These are phyloP conservation scores for Bugulina stolonifera DNA, from an alignment of 2,888 invertebrate species.

Conservation along the genomic window DNA sequence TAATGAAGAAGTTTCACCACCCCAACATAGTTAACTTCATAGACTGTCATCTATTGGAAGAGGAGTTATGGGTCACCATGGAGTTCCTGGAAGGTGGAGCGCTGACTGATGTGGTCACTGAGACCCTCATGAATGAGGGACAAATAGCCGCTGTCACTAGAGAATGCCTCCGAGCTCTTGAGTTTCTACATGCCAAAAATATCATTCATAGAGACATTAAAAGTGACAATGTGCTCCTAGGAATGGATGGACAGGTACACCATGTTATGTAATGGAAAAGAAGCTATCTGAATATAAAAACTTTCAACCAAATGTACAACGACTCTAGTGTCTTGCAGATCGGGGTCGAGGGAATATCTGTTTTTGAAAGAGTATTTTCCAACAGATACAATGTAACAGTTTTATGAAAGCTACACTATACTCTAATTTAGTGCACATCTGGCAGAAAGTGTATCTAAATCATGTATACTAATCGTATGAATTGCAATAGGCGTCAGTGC, in stretches of 20 bases:
- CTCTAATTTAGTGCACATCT: too few species aligned
- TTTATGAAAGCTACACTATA: too few species aligned
- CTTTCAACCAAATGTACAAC: too few species aligned
- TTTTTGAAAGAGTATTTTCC: too few species aligned
- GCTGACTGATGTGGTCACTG: slow-evolving; percentile 91
- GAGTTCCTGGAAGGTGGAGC: slow-evolving; percentile 82
- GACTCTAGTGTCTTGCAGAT: too few species aligned
- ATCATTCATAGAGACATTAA: slow-evolving; percentile 61
- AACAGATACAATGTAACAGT: too few species aligned
- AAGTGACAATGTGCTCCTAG: slow-evolving; percentile 90
- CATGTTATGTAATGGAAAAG: neutral
- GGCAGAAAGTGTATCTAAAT: too few species aligned
- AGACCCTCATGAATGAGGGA: slow-evolving; percentile 91
- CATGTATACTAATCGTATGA: too few species aligned
- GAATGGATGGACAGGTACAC: slow-evolving; percentile 72
- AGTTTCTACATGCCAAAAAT: slow-evolving; percentile 74
- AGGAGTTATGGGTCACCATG: slow-evolving; percentile 94
- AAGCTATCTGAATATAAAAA: neutral
- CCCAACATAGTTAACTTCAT: slow-evolving; percentile 91
- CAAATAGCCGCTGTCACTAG: slow-evolving; percentile 86
- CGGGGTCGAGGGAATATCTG: too few species aligned
- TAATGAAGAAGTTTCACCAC: slow-evolving; percentile 62
- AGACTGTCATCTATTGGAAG: slow-evolving; percentile 82
- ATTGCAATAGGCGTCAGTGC: too few species aligned
- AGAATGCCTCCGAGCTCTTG: slow-evolving; percentile 80